These are phyloP conservation scores for Anisognathus igniventris DNA, from an alignment of 2,797 vertebrate genomes.

Conservation along the genomic window DNA sequence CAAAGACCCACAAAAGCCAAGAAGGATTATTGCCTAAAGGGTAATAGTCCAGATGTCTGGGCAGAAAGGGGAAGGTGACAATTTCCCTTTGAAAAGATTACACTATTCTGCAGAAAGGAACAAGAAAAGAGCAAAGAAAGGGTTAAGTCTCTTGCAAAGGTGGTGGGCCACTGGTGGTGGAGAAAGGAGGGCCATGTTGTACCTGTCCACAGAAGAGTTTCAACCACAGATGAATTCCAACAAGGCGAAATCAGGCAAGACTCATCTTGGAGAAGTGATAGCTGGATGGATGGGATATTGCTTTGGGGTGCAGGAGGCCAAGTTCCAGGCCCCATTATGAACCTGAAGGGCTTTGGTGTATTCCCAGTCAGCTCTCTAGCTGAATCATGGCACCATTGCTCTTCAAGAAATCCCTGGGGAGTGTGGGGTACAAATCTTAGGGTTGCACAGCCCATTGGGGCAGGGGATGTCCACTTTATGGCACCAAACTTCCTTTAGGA, in stretches of 20 bases:
- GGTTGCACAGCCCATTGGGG: accelerated
- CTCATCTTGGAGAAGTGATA: accelerated
- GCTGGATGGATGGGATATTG: not conserved
- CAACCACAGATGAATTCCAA: not conserved
- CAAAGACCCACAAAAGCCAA: not conserved
- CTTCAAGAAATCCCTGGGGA: not conserved
- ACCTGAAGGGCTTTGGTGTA: not conserved
- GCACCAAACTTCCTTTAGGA: not conserved
- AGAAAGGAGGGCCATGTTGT: not conserved
- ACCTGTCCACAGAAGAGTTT: not conserved
- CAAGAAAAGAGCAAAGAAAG: not conserved
- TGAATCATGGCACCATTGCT: accelerated
- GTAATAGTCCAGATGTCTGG: not conserved
- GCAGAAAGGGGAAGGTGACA: not conserved
- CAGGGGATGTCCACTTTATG: not conserved
- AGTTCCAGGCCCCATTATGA: not conserved
- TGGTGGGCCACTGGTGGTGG: accelerated
- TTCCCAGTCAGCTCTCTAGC: not conserved
- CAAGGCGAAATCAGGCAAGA: not conserved
- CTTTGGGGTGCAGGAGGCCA: not conserved
- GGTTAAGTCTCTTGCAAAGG: not conserved
- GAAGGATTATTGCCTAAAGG: not conserved
- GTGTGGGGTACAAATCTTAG: not conserved
- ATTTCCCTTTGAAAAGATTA: not conserved
- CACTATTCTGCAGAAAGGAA: not conserved